phyloP scores from a whole-genome alignment of 2,888 invertebrate species.

The Halocaridina rubra region DNA sequence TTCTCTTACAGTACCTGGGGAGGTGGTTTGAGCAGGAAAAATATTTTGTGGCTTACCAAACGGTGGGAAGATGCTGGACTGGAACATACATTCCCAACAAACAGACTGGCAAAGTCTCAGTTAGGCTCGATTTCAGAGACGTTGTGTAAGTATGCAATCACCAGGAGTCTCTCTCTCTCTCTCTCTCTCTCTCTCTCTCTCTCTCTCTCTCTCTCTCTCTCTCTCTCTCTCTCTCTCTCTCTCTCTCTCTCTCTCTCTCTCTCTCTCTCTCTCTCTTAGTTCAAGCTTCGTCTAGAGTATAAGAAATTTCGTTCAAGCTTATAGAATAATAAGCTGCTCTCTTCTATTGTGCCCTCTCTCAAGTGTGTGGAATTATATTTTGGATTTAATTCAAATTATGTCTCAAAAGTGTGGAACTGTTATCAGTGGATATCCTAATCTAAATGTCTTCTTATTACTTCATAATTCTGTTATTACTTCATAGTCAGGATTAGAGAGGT shows the following conservation, averaged over 20 bases:
- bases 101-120: constrained; percentile 31
- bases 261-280: constrained; percentile 14
- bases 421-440: too few relatives aligned
- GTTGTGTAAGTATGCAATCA: not conserved
- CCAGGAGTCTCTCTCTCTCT: not conserved
- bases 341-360: too few relatives aligned
- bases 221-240: constrained; percentile 11
- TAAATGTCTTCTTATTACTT: too few relatives aligned
- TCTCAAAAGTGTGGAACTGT: too few relatives aligned
- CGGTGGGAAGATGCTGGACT: constrained; percentile 55
- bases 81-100: constrained; percentile 54
- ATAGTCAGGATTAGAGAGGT: too few relatives aligned
- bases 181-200: not conserved
- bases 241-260: constrained; percentile 24
- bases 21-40: constrained; percentile 56
- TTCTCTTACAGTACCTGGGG: constrained; percentile 44
- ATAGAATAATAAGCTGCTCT: too few relatives aligned
- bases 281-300: too few relatives aligned
- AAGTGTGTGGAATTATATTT: too few relatives aligned
- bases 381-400: too few relatives aligned
- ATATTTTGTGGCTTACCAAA: constrained; percentile 53
- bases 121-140: constrained; percentile 7
- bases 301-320: too few relatives aligned
- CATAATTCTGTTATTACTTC: too few relatives aligned
- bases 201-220: constrained; percentile 10